Conservation (phyloP, 2,797 vertebrate species). For the Oreochromis mossambicus region DNA sequence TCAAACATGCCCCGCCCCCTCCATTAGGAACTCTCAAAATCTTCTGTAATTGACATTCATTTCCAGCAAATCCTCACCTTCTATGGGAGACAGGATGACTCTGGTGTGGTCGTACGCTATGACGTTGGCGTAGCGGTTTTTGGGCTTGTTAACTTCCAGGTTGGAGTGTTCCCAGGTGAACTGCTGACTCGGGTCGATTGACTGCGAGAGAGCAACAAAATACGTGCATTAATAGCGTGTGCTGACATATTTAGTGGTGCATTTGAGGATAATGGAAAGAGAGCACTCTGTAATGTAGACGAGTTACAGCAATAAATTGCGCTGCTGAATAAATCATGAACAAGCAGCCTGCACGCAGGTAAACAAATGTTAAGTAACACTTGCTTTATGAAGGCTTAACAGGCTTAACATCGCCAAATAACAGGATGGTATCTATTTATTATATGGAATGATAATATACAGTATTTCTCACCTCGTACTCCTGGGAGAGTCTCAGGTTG, state of each 20-base stretch:
- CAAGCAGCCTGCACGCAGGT: constrained; percentile 11
- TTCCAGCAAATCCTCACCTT: constrained; percentile 77
- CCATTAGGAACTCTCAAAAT: neutral
- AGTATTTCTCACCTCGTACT: constrained; percentile 89
- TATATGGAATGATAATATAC: neutral
- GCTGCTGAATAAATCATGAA: constrained; percentile 63
- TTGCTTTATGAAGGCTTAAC: constrained; percentile 38
- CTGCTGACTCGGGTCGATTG: constrained; percentile 95
- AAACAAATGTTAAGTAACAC: constrained; percentile 47
- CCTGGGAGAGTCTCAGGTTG: constrained; percentile 98
- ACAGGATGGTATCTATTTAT: constrained; percentile 4
- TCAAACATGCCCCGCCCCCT: constrained; percentile 4
- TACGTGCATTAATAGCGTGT: neutral
- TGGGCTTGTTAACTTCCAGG: constrained; percentile 97
- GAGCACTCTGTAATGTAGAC: constrained; percentile 25
- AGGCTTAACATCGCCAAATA: constrained; percentile 26
- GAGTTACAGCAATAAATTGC: constrained; percentile 42
- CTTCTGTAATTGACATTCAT: neutral
- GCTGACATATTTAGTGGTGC: neutral
- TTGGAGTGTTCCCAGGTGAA: constrained; percentile 99
- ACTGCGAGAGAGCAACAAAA: constrained; percentile 69
- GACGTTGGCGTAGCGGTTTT: constrained; percentile 97
- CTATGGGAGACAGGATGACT: constrained; percentile 88
- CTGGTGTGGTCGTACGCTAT: constrained; percentile 97
- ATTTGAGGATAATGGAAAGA: constrained; percentile 41